phyloP scores from a whole-genome alignment of 2,888 invertebrate species.

The Onchidella celtica region DNA sequence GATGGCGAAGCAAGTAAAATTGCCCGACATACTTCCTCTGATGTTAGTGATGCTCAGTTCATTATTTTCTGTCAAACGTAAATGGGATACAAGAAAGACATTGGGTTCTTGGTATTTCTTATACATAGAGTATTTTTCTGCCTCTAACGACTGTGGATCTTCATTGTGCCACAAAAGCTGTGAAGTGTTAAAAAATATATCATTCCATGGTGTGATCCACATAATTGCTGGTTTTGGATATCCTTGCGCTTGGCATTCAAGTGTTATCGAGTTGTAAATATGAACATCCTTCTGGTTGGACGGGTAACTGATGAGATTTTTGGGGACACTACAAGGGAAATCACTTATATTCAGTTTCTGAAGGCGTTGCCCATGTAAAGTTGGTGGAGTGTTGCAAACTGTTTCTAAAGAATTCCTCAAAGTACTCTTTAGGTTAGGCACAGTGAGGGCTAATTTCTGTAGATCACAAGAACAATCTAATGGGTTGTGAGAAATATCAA shows the following conservation, averaged over 20 bases:
- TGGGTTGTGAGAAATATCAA: slow-evolving; percentile 64
- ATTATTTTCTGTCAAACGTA: slow-evolving; percentile 35
- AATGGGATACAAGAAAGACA: slow-evolving; percentile 65
- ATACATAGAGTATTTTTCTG: slow-evolving; percentile 17
- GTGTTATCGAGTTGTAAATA: slow-evolving; percentile 52
- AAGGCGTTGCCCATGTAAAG: slow-evolving; percentile 52
- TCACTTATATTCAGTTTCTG: slow-evolving; percentile 47
- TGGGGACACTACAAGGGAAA: slow-evolving; percentile 62
- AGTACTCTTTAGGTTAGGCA: slow-evolving; percentile 42
- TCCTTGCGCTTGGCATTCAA: slow-evolving; percentile 63
- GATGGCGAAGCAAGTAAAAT: slow-evolving; percentile 67
- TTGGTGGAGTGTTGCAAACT: slow-evolving; percentile 58
- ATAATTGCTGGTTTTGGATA: slow-evolving; percentile 62
- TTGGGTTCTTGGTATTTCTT: slow-evolving; percentile 40
- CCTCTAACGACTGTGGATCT: background rate
- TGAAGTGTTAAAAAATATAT: slow-evolving; percentile 58
- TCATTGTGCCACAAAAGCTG: slow-evolving; percentile 50
- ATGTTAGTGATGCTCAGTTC: slow-evolving; percentile 57
- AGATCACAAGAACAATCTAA: slow-evolving; percentile 73
- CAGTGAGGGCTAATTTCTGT: slow-evolving; percentile 50
- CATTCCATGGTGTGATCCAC: slow-evolving; percentile 72
- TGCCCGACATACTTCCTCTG: slow-evolving; percentile 67
- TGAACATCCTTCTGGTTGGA: slow-evolving; percentile 40
- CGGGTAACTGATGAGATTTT: slow-evolving; percentile 1
- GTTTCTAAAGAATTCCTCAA: slow-evolving; percentile 51